Conservation (phyloP, 2,113 vertebrate species). For the Hipposideros armiger region DNA sequence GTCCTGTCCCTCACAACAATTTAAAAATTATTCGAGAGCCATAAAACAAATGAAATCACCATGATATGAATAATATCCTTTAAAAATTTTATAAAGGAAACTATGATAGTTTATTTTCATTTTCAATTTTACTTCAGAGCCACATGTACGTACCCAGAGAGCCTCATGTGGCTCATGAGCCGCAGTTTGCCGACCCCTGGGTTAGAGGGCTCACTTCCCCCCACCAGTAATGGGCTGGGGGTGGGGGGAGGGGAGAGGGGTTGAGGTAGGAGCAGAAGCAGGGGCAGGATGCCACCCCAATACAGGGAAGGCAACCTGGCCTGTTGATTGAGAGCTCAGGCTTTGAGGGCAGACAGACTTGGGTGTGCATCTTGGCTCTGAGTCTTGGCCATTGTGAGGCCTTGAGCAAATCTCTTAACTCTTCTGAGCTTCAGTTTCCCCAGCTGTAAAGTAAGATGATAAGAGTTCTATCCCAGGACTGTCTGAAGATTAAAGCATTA, state of each 20-base stretch:
- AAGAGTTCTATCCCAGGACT: neutral
- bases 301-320: neutral
- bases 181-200: no score
- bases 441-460: neutral
- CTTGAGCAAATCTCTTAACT: neutral
- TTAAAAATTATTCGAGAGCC: no score
- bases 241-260: no score
- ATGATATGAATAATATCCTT: no score
- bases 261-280: accelerated
- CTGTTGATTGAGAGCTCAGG: neutral
- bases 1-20: no score
- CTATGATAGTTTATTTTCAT: no score
- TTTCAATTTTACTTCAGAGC: no score
- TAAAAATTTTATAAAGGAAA: no score
- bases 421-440: neutral
- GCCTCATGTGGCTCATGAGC: no score
- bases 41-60: no score
- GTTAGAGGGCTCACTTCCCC: neutral
- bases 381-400: neutral
- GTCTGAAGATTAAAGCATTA: neutral
- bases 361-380: neutral
- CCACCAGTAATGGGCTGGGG: no score
- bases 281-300: neutral
- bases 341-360: neutral
- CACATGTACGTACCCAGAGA: no score